Evolutionary conservation across 2,113 vertebrate genomes (phyloP).

Genomic region (Lycaon pictus): DNA sequence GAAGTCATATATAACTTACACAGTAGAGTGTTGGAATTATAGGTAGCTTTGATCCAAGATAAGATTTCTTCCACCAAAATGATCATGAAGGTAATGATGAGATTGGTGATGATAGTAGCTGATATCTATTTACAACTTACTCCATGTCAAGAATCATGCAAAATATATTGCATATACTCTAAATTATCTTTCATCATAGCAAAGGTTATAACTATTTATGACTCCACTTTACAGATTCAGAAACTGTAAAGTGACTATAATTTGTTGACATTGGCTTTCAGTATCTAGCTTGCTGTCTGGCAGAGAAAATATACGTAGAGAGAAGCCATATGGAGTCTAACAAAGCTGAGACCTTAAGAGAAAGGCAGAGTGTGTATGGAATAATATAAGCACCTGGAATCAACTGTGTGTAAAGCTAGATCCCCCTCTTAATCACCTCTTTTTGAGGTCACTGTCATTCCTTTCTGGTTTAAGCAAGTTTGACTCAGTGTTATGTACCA

Average conservation of each 20-base stretch:
- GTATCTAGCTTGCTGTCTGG: neutral
- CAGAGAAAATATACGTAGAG: neutral
- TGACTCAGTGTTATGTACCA: neutral
- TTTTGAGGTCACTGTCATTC: neutral
- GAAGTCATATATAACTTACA: neutral
- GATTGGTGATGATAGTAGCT: neutral
- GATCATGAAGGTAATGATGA: neutral
- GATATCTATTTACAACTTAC: neutral
- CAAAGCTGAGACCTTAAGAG: neutral
- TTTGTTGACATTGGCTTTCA: neutral
- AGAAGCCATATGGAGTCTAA: neutral
- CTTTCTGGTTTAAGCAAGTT: neutral
- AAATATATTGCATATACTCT: neutral
- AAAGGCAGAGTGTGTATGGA: neutral
- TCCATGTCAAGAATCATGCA: neutral
- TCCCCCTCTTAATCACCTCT: neutral
- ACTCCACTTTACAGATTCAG: neutral
- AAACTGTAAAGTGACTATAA: neutral
- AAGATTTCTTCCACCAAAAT: neutral
- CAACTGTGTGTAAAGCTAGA: neutral
- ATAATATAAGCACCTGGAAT: neutral
- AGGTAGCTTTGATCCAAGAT: neutral
- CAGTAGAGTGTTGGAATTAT: neutral
- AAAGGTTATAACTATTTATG: neutral
- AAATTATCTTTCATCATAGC: neutral